Evolutionary conservation across 1,140 invertebrate genomes (phyloP).

Genomic region (Hycleus cichorii): DNA sequence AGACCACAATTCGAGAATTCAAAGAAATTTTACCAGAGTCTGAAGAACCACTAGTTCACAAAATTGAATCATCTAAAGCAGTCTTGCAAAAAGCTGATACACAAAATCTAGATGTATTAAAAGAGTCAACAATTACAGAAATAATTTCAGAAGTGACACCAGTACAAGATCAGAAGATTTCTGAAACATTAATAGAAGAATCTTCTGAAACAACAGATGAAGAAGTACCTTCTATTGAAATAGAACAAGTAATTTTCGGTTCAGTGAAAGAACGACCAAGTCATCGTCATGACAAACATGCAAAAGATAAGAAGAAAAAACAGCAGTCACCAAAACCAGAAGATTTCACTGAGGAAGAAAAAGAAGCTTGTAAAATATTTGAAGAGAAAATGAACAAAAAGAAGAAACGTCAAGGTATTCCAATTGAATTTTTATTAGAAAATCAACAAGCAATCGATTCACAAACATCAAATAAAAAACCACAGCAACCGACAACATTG

Average conservation of each 20-base stretch:
- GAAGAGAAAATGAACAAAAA: conserved; percentile 20
- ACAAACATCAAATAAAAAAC: conserved; percentile 30
- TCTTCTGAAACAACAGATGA: no score
- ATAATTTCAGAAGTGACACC: no score
- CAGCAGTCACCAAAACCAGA: conserved; percentile 5
- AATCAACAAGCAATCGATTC: conserved; percentile 6
- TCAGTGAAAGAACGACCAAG: conserved; percentile 38
- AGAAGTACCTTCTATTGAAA: conserved; percentile 11
- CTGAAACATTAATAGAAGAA: conserved; percentile 1
- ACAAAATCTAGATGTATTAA: neutral
- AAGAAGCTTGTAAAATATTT: conserved; percentile 11
- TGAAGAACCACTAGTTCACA: no score
- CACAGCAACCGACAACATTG: conserved; percentile 8
- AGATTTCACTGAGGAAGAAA: conserved; percentile 9
- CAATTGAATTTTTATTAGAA: conserved; percentile 24
- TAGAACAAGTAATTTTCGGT: conserved; percentile 40
- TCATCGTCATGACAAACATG: neutral
- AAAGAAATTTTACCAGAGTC: no score
- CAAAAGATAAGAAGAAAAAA: conserved; percentile 13
- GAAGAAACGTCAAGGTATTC: conserved; percentile 25
- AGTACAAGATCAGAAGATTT: neutral
- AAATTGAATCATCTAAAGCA: neutral
- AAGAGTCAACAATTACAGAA: neutral
- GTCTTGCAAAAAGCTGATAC: neutral
- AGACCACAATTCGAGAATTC: no score